Conservation (phyloP, 1,140 invertebrate species). For the Chironomus striatipennis region DNA sequence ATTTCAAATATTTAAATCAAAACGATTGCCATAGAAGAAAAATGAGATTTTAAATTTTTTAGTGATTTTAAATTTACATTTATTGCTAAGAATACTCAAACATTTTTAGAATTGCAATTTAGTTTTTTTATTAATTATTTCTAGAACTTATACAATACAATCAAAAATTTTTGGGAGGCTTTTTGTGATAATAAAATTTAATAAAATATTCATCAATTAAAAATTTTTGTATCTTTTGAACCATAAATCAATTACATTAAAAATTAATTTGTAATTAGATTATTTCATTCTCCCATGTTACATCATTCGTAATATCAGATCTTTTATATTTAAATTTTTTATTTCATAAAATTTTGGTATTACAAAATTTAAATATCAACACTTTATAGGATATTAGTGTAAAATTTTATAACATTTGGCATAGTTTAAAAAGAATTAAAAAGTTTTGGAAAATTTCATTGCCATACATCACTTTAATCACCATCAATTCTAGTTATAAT, state of each 20-base stretch:
- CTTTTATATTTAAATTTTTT: no score
- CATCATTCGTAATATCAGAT: no score
- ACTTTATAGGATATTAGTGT: no score
- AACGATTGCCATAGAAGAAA: not conserved
- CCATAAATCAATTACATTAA: not conserved
- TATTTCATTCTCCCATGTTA: no score
- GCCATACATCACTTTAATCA: no score
- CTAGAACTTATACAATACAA: not conserved
- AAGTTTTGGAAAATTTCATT: no score
- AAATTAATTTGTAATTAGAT: not conserved
- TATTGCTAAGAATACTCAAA: not conserved
- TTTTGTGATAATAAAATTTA: conserved; percentile 4
- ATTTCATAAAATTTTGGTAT: no score
- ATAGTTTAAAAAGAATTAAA: no score
- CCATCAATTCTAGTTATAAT: no score
- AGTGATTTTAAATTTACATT: not conserved
- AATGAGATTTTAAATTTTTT: conserved; percentile 11
- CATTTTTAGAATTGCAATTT: not conserved
- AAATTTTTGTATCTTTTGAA: not conserved
- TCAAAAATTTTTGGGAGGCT: not conserved
- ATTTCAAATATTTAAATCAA: no score
- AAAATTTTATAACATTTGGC: no score
- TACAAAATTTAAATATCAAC: no score
- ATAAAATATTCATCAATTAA: not conserved
- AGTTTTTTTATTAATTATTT: not conserved